Conservation (phyloP, 2,888 invertebrate genomes). For the Scaptomyza caliginosa region DNA sequence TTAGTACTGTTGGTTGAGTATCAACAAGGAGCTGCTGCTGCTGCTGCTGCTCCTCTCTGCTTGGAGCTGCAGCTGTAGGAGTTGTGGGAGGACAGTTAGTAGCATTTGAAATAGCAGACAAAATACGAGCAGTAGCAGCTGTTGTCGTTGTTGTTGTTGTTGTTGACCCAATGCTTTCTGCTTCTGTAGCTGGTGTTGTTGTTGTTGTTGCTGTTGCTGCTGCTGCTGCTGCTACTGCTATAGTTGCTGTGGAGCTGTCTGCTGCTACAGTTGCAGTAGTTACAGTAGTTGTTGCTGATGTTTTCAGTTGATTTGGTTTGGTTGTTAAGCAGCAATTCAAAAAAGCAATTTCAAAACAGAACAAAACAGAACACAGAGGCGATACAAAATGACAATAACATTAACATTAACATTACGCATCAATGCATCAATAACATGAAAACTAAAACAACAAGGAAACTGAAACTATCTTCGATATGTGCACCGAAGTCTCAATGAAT, state of each 20-base stretch:
- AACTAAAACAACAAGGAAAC: slow-evolving; percentile 47
- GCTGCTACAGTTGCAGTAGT: slow-evolving; percentile 60
- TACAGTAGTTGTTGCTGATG: slow-evolving; percentile 50
- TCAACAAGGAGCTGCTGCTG: slow-evolving; percentile 28
- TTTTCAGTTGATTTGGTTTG: slow-evolving; percentile 46
- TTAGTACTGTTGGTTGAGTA: slow-evolving; percentile 29
- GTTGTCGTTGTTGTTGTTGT: slow-evolving; percentile 55
- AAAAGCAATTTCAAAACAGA: slow-evolving; percentile 65
- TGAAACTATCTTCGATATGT: slow-evolving; percentile 41
- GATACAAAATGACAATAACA: slow-evolving; percentile 72
- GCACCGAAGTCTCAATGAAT: slow-evolving; percentile 23
- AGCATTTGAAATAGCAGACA: slow-evolving; percentile 62
- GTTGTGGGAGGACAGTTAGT: slow-evolving; percentile 64
- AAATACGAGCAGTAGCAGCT: slow-evolving; percentile 46
- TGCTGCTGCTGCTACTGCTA: slow-evolving; percentile 29
- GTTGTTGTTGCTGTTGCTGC: slow-evolving; percentile 37
- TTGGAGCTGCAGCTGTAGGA: slow-evolving; percentile 76
- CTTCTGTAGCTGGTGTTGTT: slow-evolving; percentile 61
- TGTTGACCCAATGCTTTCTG: slow-evolving; percentile 62
- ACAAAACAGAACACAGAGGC: slow-evolving; percentile 77
- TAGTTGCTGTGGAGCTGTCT: slow-evolving; percentile 47
- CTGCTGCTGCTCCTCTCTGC: slow-evolving; percentile 55
- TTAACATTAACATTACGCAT: slow-evolving; percentile 60
- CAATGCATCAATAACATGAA: slow-evolving; percentile 25
- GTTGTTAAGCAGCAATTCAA: slow-evolving; percentile 64